These are phyloP conservation scores for Acrocephalus scirpaceus DNA, from an alignment of 2,797 vertebrate genomes.

Conservation along the genomic window DNA sequence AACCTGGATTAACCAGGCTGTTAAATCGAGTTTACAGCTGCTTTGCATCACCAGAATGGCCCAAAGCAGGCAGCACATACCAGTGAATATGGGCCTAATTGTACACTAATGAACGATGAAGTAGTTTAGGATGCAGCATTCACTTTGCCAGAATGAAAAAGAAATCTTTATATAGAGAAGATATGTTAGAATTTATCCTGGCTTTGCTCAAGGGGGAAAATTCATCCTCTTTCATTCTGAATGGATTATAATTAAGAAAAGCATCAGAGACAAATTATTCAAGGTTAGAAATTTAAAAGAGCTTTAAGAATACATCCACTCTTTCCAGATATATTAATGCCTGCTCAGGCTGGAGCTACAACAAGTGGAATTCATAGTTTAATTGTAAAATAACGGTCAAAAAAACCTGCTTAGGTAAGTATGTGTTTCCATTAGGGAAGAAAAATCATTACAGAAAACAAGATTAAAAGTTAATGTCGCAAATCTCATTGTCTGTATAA, in stretches of 20 bases:
- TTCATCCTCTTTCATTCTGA: conserved; percentile 46
- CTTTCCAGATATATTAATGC: not conserved
- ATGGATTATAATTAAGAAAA: conserved; percentile 56
- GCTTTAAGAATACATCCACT: not conserved
- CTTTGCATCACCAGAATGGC: conserved; percentile 46
- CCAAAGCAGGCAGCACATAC: conserved; percentile 33
- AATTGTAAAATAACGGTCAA: conserved; percentile 36
- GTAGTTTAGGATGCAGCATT: conserved; percentile 17
- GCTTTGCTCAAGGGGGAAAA: conserved; percentile 28
- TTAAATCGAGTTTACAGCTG: conserved; percentile 60
- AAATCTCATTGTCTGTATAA: conserved; percentile 47
- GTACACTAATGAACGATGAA: conserved; percentile 62
- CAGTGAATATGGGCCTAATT: conserved; percentile 28
- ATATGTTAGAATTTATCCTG: conserved; percentile 45
- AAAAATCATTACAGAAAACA: conserved; percentile 61
- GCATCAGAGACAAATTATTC: conserved; percentile 43
- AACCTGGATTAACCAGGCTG: conserved; percentile 47
- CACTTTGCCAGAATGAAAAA: conserved; percentile 49
- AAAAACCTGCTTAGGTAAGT: conserved; percentile 53
- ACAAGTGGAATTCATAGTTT: conserved; percentile 21
- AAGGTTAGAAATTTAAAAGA: conserved; percentile 35
- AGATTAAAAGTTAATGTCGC: conserved; percentile 67
- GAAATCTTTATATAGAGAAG: conserved; percentile 32
- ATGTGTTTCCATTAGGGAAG: conserved; percentile 38
- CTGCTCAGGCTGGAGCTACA: not conserved